Evolutionary conservation across 2,113 vertebrate genomes (phyloP), one percentile per base, ranked within the genome.

Genomic region (Hippoglossus stenolepis): DNA sequence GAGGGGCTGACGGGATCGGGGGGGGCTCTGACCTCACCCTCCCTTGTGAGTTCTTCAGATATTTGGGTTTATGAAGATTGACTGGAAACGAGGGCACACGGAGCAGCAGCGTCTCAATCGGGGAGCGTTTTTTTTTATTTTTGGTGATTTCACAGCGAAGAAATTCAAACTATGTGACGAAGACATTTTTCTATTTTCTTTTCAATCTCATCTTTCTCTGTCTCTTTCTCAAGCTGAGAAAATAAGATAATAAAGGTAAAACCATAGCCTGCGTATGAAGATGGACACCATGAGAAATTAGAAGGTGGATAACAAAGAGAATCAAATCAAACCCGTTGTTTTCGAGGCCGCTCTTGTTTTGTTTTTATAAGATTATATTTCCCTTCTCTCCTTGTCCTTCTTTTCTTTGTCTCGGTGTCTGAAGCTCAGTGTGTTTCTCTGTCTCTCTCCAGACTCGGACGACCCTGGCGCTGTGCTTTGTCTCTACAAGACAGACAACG

Each of bases 401-500:
- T 51, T 7, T 6, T 7, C 18, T 51, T 17, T 18, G 47, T 51
- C 40, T 79, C 23, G 73, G 3, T 80, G 6, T 61, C 2, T 43
- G 13, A 43, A 2, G 10, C 40, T 13, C 12, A 2, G 10, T 3
- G 40, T 54, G 18, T n/a, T n/a, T 8, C 51, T 21, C 20, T n/a
- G 18, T n/a, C 9, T 54, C 17, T 3, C n/a, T 84, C 87, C 92
- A 99, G 98, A 93, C 82, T 94, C 94, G 0, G 96, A 97, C 0
- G 96, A 96, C 49, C 92, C 94, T 0, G 93, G 92, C 0, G 93
- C 95, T 0, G 94, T 97, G 56, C 93, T 97, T 2, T 99, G 98
- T 4, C 94, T 97, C 70, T 99, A 97, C 70, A 97, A 96, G 87
- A 97, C 97, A 0, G 94, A 97, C 65, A 93, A 96, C 65, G 96